These are phyloP conservation scores for Entomyzon cyanotis DNA, from an alignment of 2,113 vertebrate species.

Conservation along the genomic window DNA sequence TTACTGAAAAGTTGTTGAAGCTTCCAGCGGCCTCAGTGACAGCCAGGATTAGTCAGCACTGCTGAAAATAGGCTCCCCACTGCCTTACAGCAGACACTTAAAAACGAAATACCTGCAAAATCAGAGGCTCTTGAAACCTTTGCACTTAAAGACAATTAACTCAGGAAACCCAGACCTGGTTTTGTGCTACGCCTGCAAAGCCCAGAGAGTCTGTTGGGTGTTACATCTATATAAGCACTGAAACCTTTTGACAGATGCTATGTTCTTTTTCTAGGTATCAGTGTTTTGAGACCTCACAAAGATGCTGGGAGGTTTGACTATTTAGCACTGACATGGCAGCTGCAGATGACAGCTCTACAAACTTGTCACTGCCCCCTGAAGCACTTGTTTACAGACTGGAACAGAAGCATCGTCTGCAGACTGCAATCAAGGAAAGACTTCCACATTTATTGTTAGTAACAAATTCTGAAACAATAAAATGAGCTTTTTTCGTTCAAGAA, in stretches of 20 bases:
- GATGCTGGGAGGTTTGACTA: not conserved
- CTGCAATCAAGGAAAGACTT: not conserved
- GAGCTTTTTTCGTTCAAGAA: not conserved
- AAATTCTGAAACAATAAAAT: not conserved
- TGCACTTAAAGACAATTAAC: not conserved
- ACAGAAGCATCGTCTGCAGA: not conserved
- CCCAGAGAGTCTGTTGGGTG: not conserved
- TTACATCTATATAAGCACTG: not conserved
- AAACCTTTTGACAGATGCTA: not conserved
- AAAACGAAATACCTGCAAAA: not conserved
- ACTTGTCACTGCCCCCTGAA: constrained; percentile 5
- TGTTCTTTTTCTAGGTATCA: not conserved
- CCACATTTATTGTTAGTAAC: not conserved
- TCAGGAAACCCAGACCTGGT: not conserved
- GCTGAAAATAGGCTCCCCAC: not conserved
- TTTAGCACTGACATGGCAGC: not conserved
- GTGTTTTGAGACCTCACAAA: not conserved
- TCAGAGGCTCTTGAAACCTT: not conserved
- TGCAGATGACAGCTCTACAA: constrained; percentile 16
- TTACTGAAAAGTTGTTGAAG: not conserved
- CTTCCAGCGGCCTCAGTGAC: not conserved
- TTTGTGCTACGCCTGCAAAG: not conserved
- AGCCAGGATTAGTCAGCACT: not conserved
- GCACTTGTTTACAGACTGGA: constrained; percentile 17
- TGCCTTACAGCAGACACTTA: not conserved